A percentile compares a stretch with the other conserved stretches of the same genome.
phyloP scores from a whole-genome alignment of 2,113 vertebrate species.

The Pardalotus punctatus region DNA sequence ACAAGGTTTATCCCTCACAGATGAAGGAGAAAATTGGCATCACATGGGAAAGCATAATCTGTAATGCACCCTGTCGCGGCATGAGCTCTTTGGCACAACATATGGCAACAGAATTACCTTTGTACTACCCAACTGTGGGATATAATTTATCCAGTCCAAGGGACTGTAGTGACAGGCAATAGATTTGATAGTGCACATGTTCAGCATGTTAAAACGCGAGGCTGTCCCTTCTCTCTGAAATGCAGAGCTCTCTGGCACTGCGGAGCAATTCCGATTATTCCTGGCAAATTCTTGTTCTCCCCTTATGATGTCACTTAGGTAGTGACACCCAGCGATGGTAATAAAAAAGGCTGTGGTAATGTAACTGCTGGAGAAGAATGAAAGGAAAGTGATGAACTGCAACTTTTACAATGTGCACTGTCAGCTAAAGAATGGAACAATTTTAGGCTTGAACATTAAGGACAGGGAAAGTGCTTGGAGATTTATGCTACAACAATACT shows the following conservation, averaged over 20 bases:
- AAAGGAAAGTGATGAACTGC: slow-evolving; percentile 34
- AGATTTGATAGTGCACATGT: slow-evolving; percentile 44
- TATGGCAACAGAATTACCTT: slow-evolving; percentile 72
- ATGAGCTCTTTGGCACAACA: slow-evolving; percentile 67
- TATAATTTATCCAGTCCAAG: slow-evolving; percentile 65
- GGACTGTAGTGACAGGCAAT: slow-evolving; percentile 51
- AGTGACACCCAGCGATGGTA: background rate
- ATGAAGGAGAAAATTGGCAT: slow-evolving; percentile 42
- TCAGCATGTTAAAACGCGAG: slow-evolving; percentile 39
- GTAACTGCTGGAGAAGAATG: slow-evolving; percentile 3
- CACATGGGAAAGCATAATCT: slow-evolving; percentile 39
- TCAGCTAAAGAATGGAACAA: slow-evolving; percentile 59
- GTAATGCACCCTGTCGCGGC: slow-evolving; percentile 49
- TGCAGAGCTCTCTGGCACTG: background rate
- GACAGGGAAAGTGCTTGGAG: background rate
- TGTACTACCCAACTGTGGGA: slow-evolving; percentile 59
- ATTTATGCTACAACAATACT: slow-evolving; percentile 1
- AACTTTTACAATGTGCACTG: slow-evolving; percentile 40
- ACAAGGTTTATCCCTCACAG: slow-evolving; percentile 12
- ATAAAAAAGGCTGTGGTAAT: slow-evolving; percentile 9
- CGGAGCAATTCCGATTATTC: background rate
- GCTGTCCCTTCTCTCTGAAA: background rate
- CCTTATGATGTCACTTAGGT: background rate
- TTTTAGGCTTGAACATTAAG: slow-evolving; percentile 35
- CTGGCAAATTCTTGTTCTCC: background rate